These are phyloP conservation scores for Saimiri boliviensis DNA, from an alignment of 2,113 vertebrate species.

Conservation along the genomic window DNA sequence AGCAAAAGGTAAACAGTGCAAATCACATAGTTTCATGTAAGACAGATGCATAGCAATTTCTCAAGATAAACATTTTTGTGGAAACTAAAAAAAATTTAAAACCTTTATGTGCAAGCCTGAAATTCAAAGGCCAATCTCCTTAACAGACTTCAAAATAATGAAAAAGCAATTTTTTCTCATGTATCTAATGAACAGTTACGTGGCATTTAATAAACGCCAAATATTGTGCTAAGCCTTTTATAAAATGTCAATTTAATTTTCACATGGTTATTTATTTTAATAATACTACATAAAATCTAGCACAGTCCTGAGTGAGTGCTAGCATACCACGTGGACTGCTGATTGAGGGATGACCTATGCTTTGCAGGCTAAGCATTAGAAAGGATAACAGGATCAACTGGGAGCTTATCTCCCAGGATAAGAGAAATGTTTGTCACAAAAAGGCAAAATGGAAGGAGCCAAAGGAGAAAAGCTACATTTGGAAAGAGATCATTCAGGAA, in stretches of 20 bases:
- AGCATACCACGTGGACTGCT: neutral
- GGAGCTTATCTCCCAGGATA: neutral
- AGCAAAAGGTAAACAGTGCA: slow-evolving; percentile 4
- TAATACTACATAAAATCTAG: neutral
- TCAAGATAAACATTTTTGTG: slow-evolving; percentile 24
- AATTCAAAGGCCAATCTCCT: slow-evolving; percentile 16
- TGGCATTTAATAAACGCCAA: slow-evolving; percentile 20
- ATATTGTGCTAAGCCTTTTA: neutral
- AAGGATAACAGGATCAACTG: slow-evolving; percentile 36
- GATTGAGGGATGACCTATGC: neutral
- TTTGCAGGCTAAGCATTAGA: neutral
- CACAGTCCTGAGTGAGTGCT: neutral
- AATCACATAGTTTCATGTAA: neutral
- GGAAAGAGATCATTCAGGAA: slow-evolving; percentile 26
- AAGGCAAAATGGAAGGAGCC: slow-evolving; percentile 17
- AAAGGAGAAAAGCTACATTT: slow-evolving; percentile 1
- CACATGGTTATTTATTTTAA: neutral
- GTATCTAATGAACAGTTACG: slow-evolving; percentile 3
- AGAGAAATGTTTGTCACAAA: neutral
- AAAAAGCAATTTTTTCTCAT: slow-evolving; percentile 6
- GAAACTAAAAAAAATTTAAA: slow-evolving; percentile 10
- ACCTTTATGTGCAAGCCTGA: neutral
- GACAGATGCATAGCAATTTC: neutral
- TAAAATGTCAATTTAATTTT: slow-evolving; percentile 36
- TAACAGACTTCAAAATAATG: slow-evolving; percentile 13